A percentile compares a stretch with the other conserved stretches of the same genome.
These are phyloP conservation scores for Papilio xuthus DNA, from an alignment of 1,140 invertebrate species.

Conservation along the genomic window DNA sequence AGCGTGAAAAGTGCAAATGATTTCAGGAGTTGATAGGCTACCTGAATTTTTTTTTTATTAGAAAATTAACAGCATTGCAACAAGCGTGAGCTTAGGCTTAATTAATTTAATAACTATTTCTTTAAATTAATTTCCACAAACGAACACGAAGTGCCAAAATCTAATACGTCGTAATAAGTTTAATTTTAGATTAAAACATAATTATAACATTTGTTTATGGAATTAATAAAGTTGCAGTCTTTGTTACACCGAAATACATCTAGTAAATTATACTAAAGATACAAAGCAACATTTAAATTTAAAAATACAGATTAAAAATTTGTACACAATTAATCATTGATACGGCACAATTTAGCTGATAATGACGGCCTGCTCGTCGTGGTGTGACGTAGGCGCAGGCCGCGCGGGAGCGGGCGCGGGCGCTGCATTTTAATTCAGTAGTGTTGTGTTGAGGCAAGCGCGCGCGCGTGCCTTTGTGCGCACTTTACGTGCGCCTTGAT, in stretches of 20 bases:
- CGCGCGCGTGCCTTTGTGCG: constrained; percentile 62
- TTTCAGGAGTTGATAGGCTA: neutral
- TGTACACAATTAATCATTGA: constrained; percentile 1
- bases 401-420: constrained; percentile 56
- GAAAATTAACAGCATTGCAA: neutral
- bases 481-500: constrained; percentile 58
- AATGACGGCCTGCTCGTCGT: neutral
- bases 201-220: no score
- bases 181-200: no score
- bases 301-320: neutral
- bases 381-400: constrained; percentile 50
- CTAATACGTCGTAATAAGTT: no score
- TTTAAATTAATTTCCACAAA: no score
- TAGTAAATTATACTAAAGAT: no score
- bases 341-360: constrained; percentile 27
- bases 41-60: neutral
- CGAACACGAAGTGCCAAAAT: no score
- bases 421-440: constrained; percentile 60
- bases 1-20: neutral
- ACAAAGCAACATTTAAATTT: no score
- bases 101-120: neutral
- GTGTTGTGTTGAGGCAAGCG: constrained; percentile 55
- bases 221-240: no score
- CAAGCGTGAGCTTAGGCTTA: neutral
- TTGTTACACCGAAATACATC: no score